A percentile compares a stretch with the other conserved stretches of the same genome.
These are phyloP conservation scores for Eupsilia transversa DNA, from an alignment of 2,888 invertebrate genomes.

Conservation along the genomic window DNA sequence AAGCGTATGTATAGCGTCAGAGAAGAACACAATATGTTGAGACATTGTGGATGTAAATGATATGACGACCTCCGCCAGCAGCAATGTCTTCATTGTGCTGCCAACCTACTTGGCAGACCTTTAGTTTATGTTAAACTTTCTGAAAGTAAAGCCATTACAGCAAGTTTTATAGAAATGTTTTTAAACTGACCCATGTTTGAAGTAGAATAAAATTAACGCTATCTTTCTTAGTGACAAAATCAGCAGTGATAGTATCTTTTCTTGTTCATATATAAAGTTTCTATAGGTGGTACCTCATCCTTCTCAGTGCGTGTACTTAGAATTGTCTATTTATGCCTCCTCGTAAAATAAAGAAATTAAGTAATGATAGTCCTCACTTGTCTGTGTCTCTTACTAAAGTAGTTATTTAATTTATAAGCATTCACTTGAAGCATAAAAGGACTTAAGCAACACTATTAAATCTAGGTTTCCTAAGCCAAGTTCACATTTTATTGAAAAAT, in stretches of 20 bases:
- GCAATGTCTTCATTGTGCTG: conserved; percentile 69
- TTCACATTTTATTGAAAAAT: neutral
- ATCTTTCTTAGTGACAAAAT: conserved; percentile 15
- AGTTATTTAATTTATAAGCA: conserved; percentile 1
- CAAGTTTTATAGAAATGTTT: conserved; percentile 68
- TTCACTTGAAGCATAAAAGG: neutral
- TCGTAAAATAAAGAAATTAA: neutral
- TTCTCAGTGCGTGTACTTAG: neutral
- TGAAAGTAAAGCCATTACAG: conserved; percentile 70
- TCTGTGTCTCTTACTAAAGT: neutral
- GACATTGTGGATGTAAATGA: conserved; percentile 77
- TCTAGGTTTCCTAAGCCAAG: neutral
- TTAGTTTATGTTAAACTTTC: conserved; percentile 77
- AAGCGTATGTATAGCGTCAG: conserved; percentile 66
- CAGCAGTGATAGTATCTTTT: conserved; percentile 1
- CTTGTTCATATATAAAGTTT: neutral
- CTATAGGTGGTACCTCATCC: conserved; percentile 3
- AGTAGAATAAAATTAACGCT: conserved; percentile 39
- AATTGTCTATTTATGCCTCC: neutral
- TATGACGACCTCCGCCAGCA: conserved; percentile 71
- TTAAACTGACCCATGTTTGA: conserved; percentile 40
- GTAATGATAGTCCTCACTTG: neutral
- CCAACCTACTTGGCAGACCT: conserved; percentile 84
- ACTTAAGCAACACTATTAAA: neutral
- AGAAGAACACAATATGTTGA: conserved; percentile 69